Evolutionary conservation across 2,113 vertebrate genomes (phyloP).

Genomic region (Oncorhynchus masou): DNA sequence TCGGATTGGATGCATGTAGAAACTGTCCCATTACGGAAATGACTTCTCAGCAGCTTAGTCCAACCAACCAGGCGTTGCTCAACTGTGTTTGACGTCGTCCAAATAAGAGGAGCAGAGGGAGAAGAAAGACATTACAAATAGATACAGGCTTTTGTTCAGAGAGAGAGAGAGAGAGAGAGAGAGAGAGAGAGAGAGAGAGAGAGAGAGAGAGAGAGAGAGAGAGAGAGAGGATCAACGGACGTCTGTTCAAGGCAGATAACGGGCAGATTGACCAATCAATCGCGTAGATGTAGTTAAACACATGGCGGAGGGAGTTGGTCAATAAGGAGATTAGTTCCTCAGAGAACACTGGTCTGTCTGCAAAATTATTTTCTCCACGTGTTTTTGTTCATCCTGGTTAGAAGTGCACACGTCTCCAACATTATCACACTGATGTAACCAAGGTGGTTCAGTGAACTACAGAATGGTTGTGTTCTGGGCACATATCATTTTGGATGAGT

Average conservation of each 20-base stretch:
- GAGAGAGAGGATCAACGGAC: not conserved
- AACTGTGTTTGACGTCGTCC: constrained; percentile 16
- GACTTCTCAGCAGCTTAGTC: constrained; percentile 18
- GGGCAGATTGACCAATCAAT: constrained; percentile 51
- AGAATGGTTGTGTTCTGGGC: not conserved
- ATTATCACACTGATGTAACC: no score
- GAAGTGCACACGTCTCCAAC: not conserved
- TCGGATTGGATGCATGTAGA: no score
- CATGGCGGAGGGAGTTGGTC: constrained; percentile 28
- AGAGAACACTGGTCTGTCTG: not conserved
- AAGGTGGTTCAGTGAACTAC: no score
- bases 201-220: not conserved
- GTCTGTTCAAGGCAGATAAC: constrained; percentile 44
- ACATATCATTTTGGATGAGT: not conserved
- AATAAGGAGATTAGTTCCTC: constrained; percentile 46
- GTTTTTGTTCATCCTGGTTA: constrained; percentile 1
- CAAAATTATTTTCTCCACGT: constrained; percentile 17
- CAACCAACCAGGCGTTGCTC: constrained; percentile 12
- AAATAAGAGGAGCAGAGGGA: not conserved
- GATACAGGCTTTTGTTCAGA: constrained; percentile 7
- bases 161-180: no score
- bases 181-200: no score
- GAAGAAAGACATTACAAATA: constrained; percentile 10
- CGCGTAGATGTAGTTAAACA: constrained; percentile 47
- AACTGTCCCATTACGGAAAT: not conserved